These are phyloP conservation scores for Panthera tigris DNA, from an alignment of 2,113 vertebrate genomes.

Conservation along the genomic window DNA sequence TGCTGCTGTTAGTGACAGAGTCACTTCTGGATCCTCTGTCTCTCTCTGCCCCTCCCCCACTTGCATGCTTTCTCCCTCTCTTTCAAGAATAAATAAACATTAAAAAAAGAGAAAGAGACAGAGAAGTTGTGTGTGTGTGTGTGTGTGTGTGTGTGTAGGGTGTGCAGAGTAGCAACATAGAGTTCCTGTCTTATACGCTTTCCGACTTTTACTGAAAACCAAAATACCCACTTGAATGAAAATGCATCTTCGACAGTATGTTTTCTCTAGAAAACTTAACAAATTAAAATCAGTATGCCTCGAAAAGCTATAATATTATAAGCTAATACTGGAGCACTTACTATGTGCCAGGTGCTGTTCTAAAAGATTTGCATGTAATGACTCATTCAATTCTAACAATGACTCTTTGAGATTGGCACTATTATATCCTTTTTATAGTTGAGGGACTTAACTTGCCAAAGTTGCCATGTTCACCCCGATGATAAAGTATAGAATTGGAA, in stretches of 20 bases:
- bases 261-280: conserved; percentile 10
- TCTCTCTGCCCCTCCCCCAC: no score
- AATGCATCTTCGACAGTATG: not conserved
- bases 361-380: not conserved
- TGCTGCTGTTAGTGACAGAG: no score
- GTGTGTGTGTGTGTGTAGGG: not conserved
- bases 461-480: not conserved
- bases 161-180: not conserved
- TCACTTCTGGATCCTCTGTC: no score
- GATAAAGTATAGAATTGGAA: not conserved
- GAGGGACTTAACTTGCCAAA: not conserved
- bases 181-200: not conserved
- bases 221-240: not conserved
- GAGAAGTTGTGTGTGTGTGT: not conserved
- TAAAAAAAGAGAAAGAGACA: not conserved
- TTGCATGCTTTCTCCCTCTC: no score
- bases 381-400: not conserved
- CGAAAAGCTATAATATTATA: not conserved
- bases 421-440: not conserved
- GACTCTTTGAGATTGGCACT: not conserved
- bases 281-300: not conserved
- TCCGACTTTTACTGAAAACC: conserved; percentile 14
- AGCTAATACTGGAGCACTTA: not conserved
- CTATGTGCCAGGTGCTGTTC: not conserved
- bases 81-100: no score